Percentiles rank a stretch among this genome's conserved stretches.
phyloP scores from a whole-genome alignment of 1,140 invertebrate genomes.

The Rhagoletis zephyria region DNA sequence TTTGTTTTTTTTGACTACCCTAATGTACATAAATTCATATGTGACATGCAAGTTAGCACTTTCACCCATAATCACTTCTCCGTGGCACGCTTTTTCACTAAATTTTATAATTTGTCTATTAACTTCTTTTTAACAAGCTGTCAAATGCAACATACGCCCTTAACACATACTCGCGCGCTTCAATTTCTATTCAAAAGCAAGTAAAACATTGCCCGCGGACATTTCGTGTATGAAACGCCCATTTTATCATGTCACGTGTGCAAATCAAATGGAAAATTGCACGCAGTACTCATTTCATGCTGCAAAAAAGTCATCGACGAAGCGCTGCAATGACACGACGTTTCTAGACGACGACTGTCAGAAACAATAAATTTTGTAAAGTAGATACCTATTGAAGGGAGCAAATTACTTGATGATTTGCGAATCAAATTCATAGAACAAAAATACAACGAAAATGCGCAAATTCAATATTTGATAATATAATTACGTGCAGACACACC shows the following conservation, averaged over 20 bases:
- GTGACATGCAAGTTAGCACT: neutral
- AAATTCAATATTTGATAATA: constrained; percentile 42
- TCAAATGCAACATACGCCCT: constrained; percentile 23
- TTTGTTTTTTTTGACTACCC: no score
- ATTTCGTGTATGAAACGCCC: constrained; percentile 42
- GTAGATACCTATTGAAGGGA: constrained; percentile 25
- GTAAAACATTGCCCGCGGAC: neutral
- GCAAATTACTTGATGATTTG: constrained; percentile 7
- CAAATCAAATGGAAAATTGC: constrained; percentile 37
- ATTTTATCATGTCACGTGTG: constrained; percentile 49
- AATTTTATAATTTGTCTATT: constrained; percentile 51
- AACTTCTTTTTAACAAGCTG: constrained; percentile 48
- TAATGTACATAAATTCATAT: neutral
- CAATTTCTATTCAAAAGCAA: neutral
- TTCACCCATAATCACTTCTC: no score
- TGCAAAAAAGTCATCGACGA: neutral
- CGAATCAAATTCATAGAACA: neutral
- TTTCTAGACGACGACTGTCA: constrained; percentile 14
- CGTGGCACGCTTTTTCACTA: constrained; percentile 37
- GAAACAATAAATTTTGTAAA: constrained; percentile 32
- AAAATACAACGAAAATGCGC: constrained; percentile 28
- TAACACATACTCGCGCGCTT: neutral
- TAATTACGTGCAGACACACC: constrained; percentile 34
- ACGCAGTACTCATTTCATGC: neutral
- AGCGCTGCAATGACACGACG: constrained; percentile 1